Conservation (phyloP, 2,113 vertebrate species). For the Isurus oxyrinchus region DNA sequence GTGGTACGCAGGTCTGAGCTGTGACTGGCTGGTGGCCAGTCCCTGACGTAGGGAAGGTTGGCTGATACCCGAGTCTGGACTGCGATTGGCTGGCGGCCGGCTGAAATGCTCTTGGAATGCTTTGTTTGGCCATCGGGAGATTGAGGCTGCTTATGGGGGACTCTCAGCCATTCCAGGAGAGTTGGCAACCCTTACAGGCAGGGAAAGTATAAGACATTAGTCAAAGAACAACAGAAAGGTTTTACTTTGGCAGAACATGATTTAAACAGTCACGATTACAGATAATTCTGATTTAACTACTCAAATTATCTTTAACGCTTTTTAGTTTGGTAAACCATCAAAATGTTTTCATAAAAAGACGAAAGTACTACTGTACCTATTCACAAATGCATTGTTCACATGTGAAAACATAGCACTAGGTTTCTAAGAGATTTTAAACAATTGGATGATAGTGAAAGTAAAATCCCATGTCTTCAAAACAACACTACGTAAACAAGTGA, state of each 20-base stretch:
- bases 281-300: neutral
- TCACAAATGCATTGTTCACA: neutral
- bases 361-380: neutral
- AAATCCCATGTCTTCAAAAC: neutral
- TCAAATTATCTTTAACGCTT: neutral
- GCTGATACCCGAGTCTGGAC: too few relatives aligned
- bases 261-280: slow-evolving; percentile 18
- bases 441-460: neutral
- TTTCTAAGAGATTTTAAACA: neutral
- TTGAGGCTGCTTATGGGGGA: too few relatives aligned
- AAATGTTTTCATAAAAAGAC: neutral
- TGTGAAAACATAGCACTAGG: neutral
- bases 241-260: neutral
- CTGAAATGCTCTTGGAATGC: too few relatives aligned
- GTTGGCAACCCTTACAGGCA: too few relatives aligned
- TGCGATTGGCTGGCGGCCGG: too few relatives aligned
- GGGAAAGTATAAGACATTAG: neutral
- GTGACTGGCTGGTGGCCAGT: too few relatives aligned
- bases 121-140: too few relatives aligned
- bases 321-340: neutral
- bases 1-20: too few relatives aligned
- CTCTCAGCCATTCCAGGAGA: too few relatives aligned
- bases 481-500: neutral
- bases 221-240: neutral
- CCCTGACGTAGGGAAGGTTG: too few relatives aligned